Conservation (phyloP, 2,888 invertebrate genomes). For the Latrodectus hesperus region DNA sequence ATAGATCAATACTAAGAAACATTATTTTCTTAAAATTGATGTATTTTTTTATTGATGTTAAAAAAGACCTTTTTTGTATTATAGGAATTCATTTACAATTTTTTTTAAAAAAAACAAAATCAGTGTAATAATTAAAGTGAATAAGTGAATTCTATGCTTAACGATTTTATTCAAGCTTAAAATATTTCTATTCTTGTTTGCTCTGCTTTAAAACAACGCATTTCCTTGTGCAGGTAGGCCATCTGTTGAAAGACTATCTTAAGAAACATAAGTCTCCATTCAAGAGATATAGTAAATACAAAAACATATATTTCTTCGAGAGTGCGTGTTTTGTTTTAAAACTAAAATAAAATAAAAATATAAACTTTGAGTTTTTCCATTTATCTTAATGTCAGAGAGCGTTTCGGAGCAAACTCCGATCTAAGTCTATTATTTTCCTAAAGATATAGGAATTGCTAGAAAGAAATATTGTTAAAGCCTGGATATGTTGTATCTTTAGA, state of each 20-base stretch:
- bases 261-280: neutral
- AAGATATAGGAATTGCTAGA: neutral
- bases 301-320: neutral
- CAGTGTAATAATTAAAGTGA: too few relatives aligned
- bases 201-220: too few relatives aligned
- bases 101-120: too few relatives aligned
- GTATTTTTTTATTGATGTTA: too few relatives aligned
- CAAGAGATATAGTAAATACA: slow-evolving; percentile 18
- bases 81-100: too few relatives aligned
- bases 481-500: neutral
- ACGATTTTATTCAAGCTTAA: too few relatives aligned
- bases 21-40: too few relatives aligned
- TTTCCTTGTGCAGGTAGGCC: neutral
- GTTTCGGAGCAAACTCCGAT: slow-evolving; percentile 11
- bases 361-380: slow-evolving; percentile 29
- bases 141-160: too few relatives aligned
- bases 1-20: too few relatives aligned
- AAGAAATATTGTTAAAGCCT: neutral
- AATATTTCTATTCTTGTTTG: too few relatives aligned
- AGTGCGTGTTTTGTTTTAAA: slow-evolving; percentile 17
- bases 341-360: slow-evolving; percentile 10
- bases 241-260: slow-evolving; percentile 34
- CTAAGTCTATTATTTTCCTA: slow-evolving; percentile 27
- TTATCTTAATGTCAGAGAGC: slow-evolving; percentile 45
- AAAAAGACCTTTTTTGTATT: too few relatives aligned